Conservation (phyloP, 2,797 vertebrate genomes). For the Clangula hyemalis region DNA sequence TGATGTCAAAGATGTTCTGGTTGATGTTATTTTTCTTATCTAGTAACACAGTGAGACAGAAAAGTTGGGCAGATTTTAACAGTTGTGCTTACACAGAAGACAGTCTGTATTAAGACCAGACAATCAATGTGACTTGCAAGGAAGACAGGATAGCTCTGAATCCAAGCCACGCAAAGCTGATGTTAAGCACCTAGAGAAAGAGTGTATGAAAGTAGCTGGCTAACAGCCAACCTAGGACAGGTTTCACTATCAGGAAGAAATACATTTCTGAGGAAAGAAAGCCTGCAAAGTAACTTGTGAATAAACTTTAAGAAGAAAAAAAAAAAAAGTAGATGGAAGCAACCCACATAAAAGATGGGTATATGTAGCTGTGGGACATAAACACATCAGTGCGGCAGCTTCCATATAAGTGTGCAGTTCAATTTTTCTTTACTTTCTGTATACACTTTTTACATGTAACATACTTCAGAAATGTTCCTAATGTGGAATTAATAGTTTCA, state of each 20-base stretch:
- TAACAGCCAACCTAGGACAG: not conserved
- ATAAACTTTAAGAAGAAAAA: not conserved
- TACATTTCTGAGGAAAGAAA: not conserved
- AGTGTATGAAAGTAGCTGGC: not conserved
- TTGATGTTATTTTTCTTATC: not conserved
- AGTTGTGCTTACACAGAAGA: not conserved
- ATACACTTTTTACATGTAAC: not conserved
- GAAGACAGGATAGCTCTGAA: not conserved
- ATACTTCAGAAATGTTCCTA: not conserved
- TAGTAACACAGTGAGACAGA: not conserved
- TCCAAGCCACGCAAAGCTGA: not conserved
- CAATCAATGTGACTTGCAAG: not conserved
- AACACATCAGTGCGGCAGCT: not conserved
- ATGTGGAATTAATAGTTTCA: not conserved
- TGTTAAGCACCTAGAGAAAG: not conserved
- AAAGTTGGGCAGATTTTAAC: not conserved
- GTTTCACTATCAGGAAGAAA: not conserved
- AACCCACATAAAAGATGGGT: not conserved
- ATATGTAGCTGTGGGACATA: not conserved
- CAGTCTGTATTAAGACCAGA: not conserved
- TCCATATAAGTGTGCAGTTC: not conserved
- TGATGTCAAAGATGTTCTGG: not conserved
- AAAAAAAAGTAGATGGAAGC: not conserved
- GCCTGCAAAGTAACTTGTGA: not conserved
- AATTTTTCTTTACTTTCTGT: not conserved